Conservation (phyloP, 2,113 vertebrate genomes). For the Lampris incognitus region DNA sequence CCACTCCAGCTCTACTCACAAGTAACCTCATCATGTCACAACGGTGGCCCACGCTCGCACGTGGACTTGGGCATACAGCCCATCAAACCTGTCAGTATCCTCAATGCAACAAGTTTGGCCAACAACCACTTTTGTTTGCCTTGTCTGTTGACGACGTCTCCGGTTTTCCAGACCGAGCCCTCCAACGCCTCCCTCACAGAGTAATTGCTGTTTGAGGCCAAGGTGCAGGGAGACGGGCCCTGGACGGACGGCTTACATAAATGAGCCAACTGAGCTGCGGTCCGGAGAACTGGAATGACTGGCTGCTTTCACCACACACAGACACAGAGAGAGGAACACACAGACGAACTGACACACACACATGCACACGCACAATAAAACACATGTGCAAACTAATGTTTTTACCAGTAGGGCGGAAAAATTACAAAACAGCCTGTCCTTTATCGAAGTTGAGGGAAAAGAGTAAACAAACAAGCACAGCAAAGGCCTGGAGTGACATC, state of each 20-base stretch:
- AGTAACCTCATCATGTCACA: conserved; percentile 28
- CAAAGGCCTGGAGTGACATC: too few relatives aligned
- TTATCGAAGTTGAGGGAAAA: conserved; percentile 6
- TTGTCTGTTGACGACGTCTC: conserved; percentile 55
- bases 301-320: conserved; percentile 40
- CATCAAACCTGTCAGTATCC: conserved; percentile 60
- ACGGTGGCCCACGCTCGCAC: conserved; percentile 18
- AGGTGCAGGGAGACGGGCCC: conserved; percentile 47
- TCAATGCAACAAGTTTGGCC: conserved; percentile 45
- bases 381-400: background rate
- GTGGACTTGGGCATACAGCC: conserved; percentile 47
- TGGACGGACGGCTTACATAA: conserved; percentile 65
- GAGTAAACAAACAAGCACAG: background rate
- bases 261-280: conserved; percentile 72
- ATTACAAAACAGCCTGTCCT: conserved; percentile 31
- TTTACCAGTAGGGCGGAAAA: conserved; percentile 24
- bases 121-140: conserved; percentile 44
- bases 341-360: conserved; percentile 28
- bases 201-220: conserved; percentile 50
- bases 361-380: conserved; percentile 40
- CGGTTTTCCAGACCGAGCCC: conserved; percentile 36
- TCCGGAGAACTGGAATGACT: conserved; percentile 55
- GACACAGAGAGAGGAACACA: conserved; percentile 7
- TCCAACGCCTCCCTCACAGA: conserved; percentile 56
- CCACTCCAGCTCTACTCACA: background rate